Evolutionary conservation across 2,113 vertebrate genomes (phyloP).

Genomic region (Seriola rivoliana): DNA sequence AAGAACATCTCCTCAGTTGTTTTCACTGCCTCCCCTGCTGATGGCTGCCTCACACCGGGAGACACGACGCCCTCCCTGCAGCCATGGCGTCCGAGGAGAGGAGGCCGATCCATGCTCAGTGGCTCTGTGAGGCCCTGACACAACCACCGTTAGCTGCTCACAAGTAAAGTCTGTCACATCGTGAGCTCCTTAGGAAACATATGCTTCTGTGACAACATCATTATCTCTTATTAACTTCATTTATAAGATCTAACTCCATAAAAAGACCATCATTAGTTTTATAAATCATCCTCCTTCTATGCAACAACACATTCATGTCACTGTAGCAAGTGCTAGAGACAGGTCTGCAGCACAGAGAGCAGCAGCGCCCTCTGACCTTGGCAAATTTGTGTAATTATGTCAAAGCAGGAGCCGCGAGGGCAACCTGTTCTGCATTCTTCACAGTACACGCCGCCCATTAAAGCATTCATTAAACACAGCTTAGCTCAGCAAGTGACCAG

Average conservation of each 20-base stretch:
- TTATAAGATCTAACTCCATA: slow-evolving; percentile 7
- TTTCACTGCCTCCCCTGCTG: slow-evolving; percentile 46
- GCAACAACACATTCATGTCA: slow-evolving; percentile 1
- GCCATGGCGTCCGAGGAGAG: slow-evolving; percentile 22
- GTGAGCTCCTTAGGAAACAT: slow-evolving; percentile 17
- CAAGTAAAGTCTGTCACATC: slow-evolving; percentile 36
- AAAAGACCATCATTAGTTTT: slow-evolving; percentile 26
- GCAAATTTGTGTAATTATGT: slow-evolving; percentile 80
- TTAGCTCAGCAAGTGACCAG: slow-evolving; percentile 82
- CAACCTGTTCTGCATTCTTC: slow-evolving; percentile 83
- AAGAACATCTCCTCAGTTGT: slow-evolving; percentile 50
- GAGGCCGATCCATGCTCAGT: background rate
- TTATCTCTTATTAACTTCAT: slow-evolving; percentile 69
- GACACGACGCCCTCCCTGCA: slow-evolving; percentile 6
- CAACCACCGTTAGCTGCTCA: slow-evolving; percentile 8
- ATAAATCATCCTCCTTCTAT: slow-evolving; percentile 9
- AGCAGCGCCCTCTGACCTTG: slow-evolving; percentile 53
- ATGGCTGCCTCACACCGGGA: slow-evolving; percentile 26
- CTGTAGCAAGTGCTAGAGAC: slow-evolving; percentile 42
- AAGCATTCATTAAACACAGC: slow-evolving; percentile 86
- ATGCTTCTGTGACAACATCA: slow-evolving; percentile 46
- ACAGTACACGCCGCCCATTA: slow-evolving; percentile 78
- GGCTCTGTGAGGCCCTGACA: slow-evolving; percentile 16
- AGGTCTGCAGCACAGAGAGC: slow-evolving; percentile 4
- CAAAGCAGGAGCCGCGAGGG: slow-evolving; percentile 50